phyloP scores from a whole-genome alignment of 2,113 vertebrate genomes.

The Labrus mixtus region DNA sequence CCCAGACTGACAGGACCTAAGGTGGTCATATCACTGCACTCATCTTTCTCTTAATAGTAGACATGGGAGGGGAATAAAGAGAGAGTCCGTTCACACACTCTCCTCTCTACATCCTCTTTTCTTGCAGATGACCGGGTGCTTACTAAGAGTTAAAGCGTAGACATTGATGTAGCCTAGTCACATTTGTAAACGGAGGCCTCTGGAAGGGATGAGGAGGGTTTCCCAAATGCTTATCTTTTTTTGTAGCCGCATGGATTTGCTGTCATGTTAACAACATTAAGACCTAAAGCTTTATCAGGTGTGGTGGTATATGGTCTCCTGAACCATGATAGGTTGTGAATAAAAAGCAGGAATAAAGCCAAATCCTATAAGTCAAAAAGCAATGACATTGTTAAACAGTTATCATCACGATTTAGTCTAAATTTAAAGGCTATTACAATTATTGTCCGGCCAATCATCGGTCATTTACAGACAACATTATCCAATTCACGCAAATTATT shows the following conservation, averaged over 20 bases:
- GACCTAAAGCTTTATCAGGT: conserved; percentile 19
- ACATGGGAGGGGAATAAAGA: neutral
- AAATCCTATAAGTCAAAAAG: neutral
- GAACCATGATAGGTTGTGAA: neutral
- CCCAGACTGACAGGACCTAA: neutral
- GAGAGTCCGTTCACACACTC: conserved; percentile 24
- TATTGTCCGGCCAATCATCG: neutral
- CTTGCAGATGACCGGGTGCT: conserved; percentile 7
- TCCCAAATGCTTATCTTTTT: neutral
- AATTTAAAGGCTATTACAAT: no score
- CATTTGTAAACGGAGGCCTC: neutral
- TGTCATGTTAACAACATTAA: neutral
- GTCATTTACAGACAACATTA: neutral
- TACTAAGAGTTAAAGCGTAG: conserved; percentile 10
- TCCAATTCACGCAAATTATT: neutral
- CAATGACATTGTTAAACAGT: neutral
- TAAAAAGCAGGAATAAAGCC: neutral
- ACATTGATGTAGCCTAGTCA: conserved; percentile 2
- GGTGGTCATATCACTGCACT: neutral
- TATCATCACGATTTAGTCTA: no score
- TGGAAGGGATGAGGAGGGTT: neutral
- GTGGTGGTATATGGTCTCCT: conserved; percentile 10
- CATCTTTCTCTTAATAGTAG: conserved; percentile 24
- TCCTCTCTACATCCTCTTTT: conserved; percentile 32
- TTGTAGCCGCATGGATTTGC: neutral